Conservation (phyloP, 1,140 invertebrate genomes). For the Calliopsis andreniformis region DNA sequence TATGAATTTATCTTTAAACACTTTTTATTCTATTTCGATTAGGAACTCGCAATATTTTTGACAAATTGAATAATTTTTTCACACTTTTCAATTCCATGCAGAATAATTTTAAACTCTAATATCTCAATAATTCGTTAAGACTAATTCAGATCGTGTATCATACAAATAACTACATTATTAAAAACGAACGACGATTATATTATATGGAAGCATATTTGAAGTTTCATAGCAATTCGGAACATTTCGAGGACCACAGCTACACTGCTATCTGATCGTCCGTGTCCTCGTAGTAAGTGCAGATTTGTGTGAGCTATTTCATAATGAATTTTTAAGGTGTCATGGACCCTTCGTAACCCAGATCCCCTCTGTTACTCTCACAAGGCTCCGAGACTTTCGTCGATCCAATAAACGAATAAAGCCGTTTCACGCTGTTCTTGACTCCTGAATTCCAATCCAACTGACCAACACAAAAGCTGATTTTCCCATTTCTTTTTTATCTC, state of each 20-base stretch:
- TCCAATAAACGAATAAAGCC: conserved; percentile 68
- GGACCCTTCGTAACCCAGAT: conserved; percentile 62
- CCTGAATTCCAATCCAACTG: conserved; percentile 51
- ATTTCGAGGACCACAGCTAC: conserved; percentile 23
- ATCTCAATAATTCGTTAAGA: too few species aligned
- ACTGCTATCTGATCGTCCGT: conserved; percentile 40
- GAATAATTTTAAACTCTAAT: too few species aligned
- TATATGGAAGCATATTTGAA: background rate
- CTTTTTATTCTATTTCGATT: too few species aligned
- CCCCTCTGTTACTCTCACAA: conserved; percentile 65
- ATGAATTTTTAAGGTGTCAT: conserved; percentile 65
- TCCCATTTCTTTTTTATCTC: conserved; percentile 2
- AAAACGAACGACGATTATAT: background rate
- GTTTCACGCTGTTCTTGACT: conserved; percentile 55
- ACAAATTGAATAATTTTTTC: too few species aligned
- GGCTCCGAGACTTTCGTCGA: conserved; percentile 63
- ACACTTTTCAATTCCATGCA: too few species aligned
- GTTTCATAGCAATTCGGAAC: background rate
- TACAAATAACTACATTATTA: background rate
- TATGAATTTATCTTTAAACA: too few species aligned
- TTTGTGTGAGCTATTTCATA: conserved; percentile 67
- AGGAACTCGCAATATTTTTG: too few species aligned
- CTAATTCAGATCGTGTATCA: too few species aligned
- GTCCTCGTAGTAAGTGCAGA: conserved; percentile 64
- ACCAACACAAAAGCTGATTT: conserved; percentile 51